Conservation (phyloP, 2,888 invertebrate genomes). For the Caenorhabditis sp. region DNA sequence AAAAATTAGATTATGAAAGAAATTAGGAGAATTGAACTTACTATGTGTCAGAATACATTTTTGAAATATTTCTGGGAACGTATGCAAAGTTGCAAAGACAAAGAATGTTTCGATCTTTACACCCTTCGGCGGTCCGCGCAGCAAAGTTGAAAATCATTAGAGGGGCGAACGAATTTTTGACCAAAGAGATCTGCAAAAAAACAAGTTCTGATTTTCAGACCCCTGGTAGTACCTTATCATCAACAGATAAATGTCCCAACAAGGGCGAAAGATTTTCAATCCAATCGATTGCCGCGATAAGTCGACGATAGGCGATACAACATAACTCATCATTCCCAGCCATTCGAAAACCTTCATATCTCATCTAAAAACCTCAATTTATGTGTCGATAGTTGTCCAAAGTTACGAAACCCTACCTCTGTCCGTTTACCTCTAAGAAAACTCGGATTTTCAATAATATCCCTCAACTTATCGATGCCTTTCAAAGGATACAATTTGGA, state of each 20-base stretch:
- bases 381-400: neutral
- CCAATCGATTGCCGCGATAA: slow-evolving; percentile 69
- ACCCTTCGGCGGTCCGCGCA: slow-evolving; percentile 58
- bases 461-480: slow-evolving; percentile 56
- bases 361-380: slow-evolving; percentile 45
- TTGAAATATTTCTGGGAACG: slow-evolving; percentile 65
- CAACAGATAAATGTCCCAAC: slow-evolving; percentile 50
- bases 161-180: slow-evolving; percentile 57
- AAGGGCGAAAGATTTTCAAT: slow-evolving; percentile 61
- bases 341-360: slow-evolving; percentile 67
- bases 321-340: slow-evolving; percentile 65
- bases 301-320: slow-evolving; percentile 62
- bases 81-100: slow-evolving; percentile 68
- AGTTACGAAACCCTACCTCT: slow-evolving; percentile 46
- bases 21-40: slow-evolving; percentile 38
- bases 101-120: slow-evolving; percentile 56
- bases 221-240: slow-evolving; percentile 50
- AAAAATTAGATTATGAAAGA: slow-evolving; percentile 12
- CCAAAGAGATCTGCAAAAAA: slow-evolving; percentile 47
- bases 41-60: slow-evolving; percentile 65
- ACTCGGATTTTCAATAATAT: slow-evolving; percentile 60
- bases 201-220: too few relatives aligned
- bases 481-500: slow-evolving; percentile 62
- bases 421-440: slow-evolving; percentile 63
- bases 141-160: slow-evolving; percentile 65